A percentile compares a stretch with the other conserved stretches of the same genome.
Conservation (phyloP, 2,888 invertebrate genomes). For the Acrocyrtus sp. region DNA sequence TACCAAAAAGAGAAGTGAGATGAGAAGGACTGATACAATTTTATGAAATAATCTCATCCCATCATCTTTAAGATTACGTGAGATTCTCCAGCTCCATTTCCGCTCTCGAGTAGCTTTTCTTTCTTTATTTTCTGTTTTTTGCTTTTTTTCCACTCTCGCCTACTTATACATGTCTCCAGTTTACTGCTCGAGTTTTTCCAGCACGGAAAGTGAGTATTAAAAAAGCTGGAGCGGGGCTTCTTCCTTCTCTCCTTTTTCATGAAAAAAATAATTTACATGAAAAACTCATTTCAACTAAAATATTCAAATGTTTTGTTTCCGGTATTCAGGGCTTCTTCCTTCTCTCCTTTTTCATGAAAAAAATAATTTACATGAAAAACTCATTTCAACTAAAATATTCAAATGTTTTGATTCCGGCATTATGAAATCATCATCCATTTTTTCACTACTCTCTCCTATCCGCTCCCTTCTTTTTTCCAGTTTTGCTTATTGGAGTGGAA, state of each 20-base stretch:
- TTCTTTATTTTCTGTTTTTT: too few species aligned
- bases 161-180: too few species aligned
- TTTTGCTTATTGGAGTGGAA: too few species aligned
- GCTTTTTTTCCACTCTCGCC: too few species aligned
- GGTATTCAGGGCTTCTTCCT: too few species aligned
- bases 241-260: too few species aligned
- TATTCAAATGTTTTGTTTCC: slow-evolving; percentile 52
- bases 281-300: slow-evolving; percentile 50
- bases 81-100: slow-evolving; percentile 15
- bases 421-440: slow-evolving; percentile 38
- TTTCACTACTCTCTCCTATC: slow-evolving; percentile 16
- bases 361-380: slow-evolving; percentile 52
- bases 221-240: slow-evolving; percentile 27
- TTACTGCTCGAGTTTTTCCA: slow-evolving; percentile 1
- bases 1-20: not conserved
- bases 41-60: slow-evolving; percentile 42
- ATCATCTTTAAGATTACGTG: slow-evolving; percentile 24
- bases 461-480: not conserved
- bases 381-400: slow-evolving; percentile 50
- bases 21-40: slow-evolving; percentile 9
- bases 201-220: not conserved
- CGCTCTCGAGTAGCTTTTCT: too few species aligned
- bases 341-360: slow-evolving; percentile 48
- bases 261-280: slow-evolving; percentile 51
- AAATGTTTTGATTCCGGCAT: slow-evolving; percentile 50